phyloP scores from a whole-genome alignment of 1,140 invertebrate species.

The Drosophila biarmipes region DNA sequence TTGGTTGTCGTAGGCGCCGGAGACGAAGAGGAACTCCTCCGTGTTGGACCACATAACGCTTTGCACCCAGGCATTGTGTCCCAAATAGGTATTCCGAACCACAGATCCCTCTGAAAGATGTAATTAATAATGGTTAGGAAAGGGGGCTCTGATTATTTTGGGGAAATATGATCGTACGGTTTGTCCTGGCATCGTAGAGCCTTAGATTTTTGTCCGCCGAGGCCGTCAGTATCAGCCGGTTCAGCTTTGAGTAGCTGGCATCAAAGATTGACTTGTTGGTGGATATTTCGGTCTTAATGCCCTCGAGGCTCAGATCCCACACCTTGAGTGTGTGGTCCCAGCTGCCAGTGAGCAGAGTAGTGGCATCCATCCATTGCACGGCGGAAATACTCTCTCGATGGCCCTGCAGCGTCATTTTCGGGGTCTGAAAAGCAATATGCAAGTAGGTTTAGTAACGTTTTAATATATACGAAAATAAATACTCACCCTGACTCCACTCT shows the following conservation, averaged over 20 bases:
- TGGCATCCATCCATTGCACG: slow-evolving; percentile 91
- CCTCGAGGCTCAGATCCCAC: slow-evolving; percentile 96
- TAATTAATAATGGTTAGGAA: background rate
- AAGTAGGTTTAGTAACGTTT: too few species aligned
- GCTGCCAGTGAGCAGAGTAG: slow-evolving; percentile 91
- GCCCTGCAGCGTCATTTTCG: slow-evolving; percentile 94
- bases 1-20: slow-evolving; percentile 95
- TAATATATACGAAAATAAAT: background rate
- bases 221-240: slow-evolving; percentile 91
- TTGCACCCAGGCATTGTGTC: slow-evolving; percentile 96
- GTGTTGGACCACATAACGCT: slow-evolving; percentile 95
- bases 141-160: background rate
- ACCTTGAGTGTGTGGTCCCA: slow-evolving; percentile 98
- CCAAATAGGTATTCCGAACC: slow-evolving; percentile 94
- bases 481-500: slow-evolving; percentile 85
- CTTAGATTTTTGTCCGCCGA: slow-evolving; percentile 96
- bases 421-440: slow-evolving; percentile 87
- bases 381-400: slow-evolving; percentile 96
- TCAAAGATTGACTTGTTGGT: slow-evolving; percentile 96
- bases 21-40: slow-evolving; percentile 94
- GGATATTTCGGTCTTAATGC: slow-evolving; percentile 91
- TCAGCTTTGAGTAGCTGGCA: slow-evolving; percentile 92
- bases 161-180: slow-evolving; percentile 86
- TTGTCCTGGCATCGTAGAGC: slow-evolving; percentile 95
- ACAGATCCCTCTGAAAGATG: slow-evolving; percentile 90